These are phyloP conservation scores for Polylopha cassiicola DNA, from an alignment of 2,888 invertebrate genomes.

Conservation along the genomic window DNA sequence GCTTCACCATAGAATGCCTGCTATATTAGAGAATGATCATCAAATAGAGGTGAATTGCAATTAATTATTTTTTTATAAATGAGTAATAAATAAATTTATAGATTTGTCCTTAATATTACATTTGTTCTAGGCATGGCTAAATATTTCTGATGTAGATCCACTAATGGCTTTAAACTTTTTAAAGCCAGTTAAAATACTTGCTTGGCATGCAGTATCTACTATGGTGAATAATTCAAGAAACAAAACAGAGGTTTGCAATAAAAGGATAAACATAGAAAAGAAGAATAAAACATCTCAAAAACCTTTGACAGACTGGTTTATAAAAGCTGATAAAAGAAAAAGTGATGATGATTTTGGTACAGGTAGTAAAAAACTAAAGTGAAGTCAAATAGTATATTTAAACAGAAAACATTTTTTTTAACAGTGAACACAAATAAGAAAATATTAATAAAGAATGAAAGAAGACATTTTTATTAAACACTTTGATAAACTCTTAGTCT, in stretches of 20 bases:
- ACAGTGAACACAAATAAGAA: slow-evolving; percentile 8
- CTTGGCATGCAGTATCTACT: slow-evolving; percentile 84
- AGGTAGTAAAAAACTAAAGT: slow-evolving; percentile 39
- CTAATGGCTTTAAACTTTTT: slow-evolving; percentile 73
- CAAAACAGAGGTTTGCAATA: slow-evolving; percentile 79
- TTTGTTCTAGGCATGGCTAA: slow-evolving; percentile 81
- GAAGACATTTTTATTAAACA: no score
- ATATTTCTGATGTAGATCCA: slow-evolving; percentile 72
- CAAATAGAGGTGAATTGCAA: slow-evolving; percentile 76
- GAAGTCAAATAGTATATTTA: slow-evolving; percentile 21
- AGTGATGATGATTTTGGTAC: slow-evolving; percentile 30
- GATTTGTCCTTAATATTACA: slow-evolving; percentile 3
- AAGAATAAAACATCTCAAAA: slow-evolving; percentile 55
- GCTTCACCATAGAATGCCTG: slow-evolving; percentile 89
- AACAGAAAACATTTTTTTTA: slow-evolving; percentile 6
- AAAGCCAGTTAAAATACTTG: slow-evolving; percentile 71
- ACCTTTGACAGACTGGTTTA: slow-evolving; percentile 65
- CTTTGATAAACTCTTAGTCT: no score
- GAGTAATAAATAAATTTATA: no score
- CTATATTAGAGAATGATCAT: slow-evolving; percentile 82
- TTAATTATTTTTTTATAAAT: no score
- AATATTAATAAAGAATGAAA: slow-evolving; percentile 13
- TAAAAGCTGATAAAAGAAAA: slow-evolving; percentile 51
- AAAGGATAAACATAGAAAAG: slow-evolving; percentile 49
- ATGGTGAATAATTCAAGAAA: slow-evolving; percentile 84